phyloP scores from a whole-genome alignment of 2,888 invertebrate species.

The Alloscopus bannaensis region DNA sequence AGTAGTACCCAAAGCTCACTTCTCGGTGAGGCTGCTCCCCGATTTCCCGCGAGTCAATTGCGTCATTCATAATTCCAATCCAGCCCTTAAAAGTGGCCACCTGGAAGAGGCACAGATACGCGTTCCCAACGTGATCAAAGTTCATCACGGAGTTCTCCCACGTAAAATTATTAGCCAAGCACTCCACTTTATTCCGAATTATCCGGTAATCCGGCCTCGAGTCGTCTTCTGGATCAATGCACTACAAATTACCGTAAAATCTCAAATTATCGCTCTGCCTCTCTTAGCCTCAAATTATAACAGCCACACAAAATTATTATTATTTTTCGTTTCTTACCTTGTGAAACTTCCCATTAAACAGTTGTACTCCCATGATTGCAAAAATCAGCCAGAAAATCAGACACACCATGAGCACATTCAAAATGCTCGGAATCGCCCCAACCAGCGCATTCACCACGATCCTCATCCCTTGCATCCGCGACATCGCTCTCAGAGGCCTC shows the following conservation, averaged over 20 bases:
- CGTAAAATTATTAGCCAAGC: conserved; percentile 90
- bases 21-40: conserved; percentile 84
- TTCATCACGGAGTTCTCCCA: conserved; percentile 98
- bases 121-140: conserved; percentile 98
- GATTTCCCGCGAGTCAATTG: conserved; percentile 93
- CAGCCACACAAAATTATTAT: no score
- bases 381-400: conserved; percentile 98
- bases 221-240: conserved; percentile 89
- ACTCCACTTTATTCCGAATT: conserved; percentile 90
- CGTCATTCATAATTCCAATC: conserved; percentile 98
- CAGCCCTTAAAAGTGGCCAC: conserved; percentile 98
- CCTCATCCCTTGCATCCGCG: conserved; percentile 98
- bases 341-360: conserved; percentile 97
- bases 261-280: no score
- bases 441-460: conserved; percentile 96
- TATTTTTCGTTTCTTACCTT: no score
- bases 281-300: no score
- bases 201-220: conserved; percentile 86
- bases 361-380: conserved; percentile 98
- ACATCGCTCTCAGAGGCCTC: conserved; percentile 93
- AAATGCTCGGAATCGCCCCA: conserved; percentile 98
- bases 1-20: conserved; percentile 97
- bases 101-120: conserved; percentile 92
- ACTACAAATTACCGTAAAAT: no score
- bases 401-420: conserved; percentile 96